Evolutionary conservation across 2,113 vertebrate species (phyloP).

Genomic region (Cyanistes caeruleus): DNA sequence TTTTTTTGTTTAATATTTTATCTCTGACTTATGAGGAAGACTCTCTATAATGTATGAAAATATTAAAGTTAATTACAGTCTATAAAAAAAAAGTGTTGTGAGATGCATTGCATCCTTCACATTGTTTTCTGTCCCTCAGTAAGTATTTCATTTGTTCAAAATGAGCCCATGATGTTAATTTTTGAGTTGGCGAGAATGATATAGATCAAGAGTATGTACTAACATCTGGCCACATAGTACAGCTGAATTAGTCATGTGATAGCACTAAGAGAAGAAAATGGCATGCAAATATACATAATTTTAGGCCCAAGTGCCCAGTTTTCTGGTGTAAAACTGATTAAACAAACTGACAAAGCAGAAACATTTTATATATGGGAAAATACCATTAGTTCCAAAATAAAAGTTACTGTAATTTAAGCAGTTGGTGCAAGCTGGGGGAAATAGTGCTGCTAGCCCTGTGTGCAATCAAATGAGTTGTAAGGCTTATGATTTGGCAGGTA

Average conservation of each 20-base stretch:
- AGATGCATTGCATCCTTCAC: neutral
- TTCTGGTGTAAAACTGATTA: conserved; percentile 9
- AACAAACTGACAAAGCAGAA: conserved; percentile 5
- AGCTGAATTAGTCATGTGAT: neutral
- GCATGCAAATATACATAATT: neutral
- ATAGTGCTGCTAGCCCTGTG: neutral
- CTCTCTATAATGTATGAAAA: neutral
- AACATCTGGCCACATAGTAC: conserved; percentile 20
- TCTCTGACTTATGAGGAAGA: neutral
- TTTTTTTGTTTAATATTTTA: neutral
- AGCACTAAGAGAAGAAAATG: conserved; percentile 28
- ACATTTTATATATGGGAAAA: neutral
- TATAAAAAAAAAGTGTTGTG: neutral
- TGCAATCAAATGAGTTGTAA: neutral
- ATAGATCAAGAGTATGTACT: neutral
- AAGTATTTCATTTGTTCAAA: conserved; percentile 24
- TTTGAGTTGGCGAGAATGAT: conserved; percentile 12
- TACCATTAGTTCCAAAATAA: conserved; percentile 5
- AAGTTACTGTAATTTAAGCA: conserved; percentile 5
- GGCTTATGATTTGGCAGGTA: neutral
- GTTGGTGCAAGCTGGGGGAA: neutral
- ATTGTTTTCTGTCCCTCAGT: conserved; percentile 13
- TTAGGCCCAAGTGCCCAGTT: conserved; percentile 5
- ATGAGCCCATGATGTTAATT: neutral
- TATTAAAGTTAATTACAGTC: neutral